phyloP scores from a whole-genome alignment of 1,140 invertebrate species.

The Samia ricini region DNA sequence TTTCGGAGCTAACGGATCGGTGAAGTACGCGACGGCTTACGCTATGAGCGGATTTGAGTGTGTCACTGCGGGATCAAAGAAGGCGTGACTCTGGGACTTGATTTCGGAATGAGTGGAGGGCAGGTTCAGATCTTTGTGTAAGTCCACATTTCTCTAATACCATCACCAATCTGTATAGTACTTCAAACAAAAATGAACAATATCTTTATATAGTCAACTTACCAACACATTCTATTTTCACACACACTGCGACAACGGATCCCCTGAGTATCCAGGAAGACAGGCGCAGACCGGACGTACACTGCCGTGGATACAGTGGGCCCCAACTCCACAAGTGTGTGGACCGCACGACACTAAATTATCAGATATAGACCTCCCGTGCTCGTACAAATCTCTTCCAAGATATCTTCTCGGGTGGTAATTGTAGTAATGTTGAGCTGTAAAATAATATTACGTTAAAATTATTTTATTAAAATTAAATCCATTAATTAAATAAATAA shows the following conservation, averaged over 20 bases:
- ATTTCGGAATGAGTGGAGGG: too few species aligned
- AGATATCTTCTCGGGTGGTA: constrained; percentile 48
- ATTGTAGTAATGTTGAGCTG: constrained; percentile 61
- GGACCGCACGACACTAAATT: constrained; percentile 60
- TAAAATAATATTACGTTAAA: constrained; percentile 9
- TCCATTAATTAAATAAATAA: background rate
- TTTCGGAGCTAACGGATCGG: too few species aligned
- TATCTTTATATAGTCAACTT: constrained; percentile 25
- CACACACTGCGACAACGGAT: constrained; percentile 82
- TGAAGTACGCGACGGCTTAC: too few species aligned
- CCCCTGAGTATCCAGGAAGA: constrained; percentile 83
- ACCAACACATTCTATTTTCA: constrained; percentile 81
- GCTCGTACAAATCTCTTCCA: constrained; percentile 55
- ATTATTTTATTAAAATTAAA: background rate
- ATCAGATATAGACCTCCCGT: constrained; percentile 66
- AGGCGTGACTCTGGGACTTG: too few species aligned
- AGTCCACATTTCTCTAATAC: too few species aligned
- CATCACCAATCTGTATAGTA: too few species aligned
- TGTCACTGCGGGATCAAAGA: too few species aligned
- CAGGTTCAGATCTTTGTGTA: too few species aligned
- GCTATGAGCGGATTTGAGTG: too few species aligned
- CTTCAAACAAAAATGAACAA: too few species aligned
- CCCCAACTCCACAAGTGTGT: constrained; percentile 80
- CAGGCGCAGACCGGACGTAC: constrained; percentile 85
- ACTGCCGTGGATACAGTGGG: constrained; percentile 80